phyloP scores from a whole-genome alignment of 2,888 invertebrate species.

The Synergus japonicus region DNA sequence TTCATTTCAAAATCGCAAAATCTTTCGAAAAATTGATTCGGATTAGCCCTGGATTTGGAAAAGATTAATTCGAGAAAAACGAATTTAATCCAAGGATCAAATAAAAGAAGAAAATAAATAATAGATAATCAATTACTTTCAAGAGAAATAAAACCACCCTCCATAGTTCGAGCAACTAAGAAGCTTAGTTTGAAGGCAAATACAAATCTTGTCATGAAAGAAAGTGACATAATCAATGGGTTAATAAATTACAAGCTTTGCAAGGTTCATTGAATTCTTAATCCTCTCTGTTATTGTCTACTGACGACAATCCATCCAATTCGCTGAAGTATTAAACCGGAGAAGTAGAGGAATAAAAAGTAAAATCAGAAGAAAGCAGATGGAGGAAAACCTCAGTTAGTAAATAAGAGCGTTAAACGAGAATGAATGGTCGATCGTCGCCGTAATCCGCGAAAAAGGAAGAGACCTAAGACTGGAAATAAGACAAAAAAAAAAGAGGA shows the following conservation, averaged over 20 bases:
- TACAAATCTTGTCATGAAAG: neutral
- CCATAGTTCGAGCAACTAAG: neutral
- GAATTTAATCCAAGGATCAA: too few relatives aligned
- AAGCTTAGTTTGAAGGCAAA: neutral
- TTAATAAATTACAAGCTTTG: conserved; percentile 58
- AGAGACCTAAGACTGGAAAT: conserved; percentile 42
- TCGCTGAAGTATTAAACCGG: conserved; percentile 45
- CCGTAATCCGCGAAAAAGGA: conserved; percentile 64
- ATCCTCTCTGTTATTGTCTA: neutral
- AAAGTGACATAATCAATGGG: neutral
- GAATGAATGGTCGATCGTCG: conserved; percentile 72
- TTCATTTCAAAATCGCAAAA: too few relatives aligned
- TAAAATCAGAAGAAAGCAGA: conserved; percentile 51
- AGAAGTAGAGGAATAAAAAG: conserved; percentile 44
- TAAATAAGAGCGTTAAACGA: conserved; percentile 75
- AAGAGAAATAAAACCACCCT: too few relatives aligned
- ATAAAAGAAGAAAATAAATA: too few relatives aligned
- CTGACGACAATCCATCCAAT: conserved; percentile 55
- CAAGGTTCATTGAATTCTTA: conserved; percentile 46
- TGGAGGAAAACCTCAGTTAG: conserved; percentile 51
- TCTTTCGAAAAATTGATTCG: too few relatives aligned
- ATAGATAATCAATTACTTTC: too few relatives aligned
- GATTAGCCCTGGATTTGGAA: too few relatives aligned
- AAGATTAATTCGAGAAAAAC: too few relatives aligned
- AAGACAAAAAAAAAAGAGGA: conserved; percentile 46